Conservation (phyloP, 2,888 invertebrate genomes). For the Trisateles emortualis region DNA sequence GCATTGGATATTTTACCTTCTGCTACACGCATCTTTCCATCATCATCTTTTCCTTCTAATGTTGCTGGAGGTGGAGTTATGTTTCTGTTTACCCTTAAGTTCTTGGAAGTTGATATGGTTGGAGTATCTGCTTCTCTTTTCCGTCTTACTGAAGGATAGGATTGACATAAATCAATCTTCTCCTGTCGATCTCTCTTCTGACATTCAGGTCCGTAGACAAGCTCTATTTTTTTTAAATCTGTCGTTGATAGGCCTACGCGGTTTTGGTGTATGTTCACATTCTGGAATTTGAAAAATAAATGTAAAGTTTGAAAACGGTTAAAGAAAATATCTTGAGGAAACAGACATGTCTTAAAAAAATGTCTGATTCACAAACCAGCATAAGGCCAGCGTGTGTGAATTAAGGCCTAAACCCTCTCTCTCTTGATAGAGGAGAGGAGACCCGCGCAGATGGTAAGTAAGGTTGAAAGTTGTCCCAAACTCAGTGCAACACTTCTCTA, state of each 20-base stretch:
- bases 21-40: too few species aligned
- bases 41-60: not conserved
- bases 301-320: too few species aligned
- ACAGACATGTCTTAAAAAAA: too few species aligned
- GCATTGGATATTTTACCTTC: not conserved
- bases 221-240: constrained; percentile 70
- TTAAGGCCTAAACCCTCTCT: too few species aligned
- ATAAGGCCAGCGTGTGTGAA: too few species aligned
- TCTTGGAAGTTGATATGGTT: constrained; percentile 25
- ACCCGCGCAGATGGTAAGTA: too few species aligned
- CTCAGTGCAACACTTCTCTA: too few species aligned
- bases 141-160: constrained; percentile 62
- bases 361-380: too few species aligned
- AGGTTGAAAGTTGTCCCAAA: too few species aligned
- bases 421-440: too few species aligned
- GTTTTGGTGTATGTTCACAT: constrained; percentile 51
- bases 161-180: constrained; percentile 72
- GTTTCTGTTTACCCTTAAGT: constrained; percentile 69
- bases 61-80: constrained; percentile 66
- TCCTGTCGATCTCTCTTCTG: constrained; percentile 66
- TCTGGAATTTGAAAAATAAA: not conserved
- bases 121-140: constrained; percentile 40
- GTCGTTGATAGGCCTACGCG: constrained; percentile 54
- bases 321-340: too few species aligned
- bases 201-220: constrained; percentile 73